phyloP scores from a whole-genome alignment of 1,140 invertebrate species.

The Nixonia krombeini region DNA sequence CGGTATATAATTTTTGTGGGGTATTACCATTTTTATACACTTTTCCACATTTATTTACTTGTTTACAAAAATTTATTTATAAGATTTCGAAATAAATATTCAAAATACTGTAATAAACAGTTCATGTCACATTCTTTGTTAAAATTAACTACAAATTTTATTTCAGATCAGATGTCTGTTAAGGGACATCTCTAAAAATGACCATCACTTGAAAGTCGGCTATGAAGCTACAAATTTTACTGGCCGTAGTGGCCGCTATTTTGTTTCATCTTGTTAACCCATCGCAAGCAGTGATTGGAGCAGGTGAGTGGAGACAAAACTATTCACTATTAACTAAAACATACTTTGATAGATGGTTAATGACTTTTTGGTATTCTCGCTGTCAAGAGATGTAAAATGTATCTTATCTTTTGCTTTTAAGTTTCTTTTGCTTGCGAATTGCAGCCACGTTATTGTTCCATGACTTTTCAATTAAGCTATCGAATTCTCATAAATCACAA shows the following conservation, averaged over 20 bases:
- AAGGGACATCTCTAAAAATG: conserved; percentile 44
- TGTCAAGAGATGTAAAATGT: not conserved
- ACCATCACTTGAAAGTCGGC: conserved; percentile 65
- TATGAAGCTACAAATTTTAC: conserved; percentile 64
- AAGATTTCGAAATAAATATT: no score
- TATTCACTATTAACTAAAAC: not conserved
- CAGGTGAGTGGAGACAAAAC: conserved; percentile 34
- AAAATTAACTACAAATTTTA: no score
- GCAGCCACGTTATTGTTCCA: conserved; percentile 55
- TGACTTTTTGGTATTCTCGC: not conserved
- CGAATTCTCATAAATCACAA: conserved; percentile 59
- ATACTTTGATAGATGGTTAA: not conserved
- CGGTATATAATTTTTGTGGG: no score
- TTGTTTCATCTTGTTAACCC: conserved; percentile 59
- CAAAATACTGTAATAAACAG: not conserved
- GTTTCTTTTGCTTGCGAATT: conserved; percentile 29
- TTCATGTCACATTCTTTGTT: no score
- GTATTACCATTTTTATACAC: no score
- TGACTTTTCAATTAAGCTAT: conserved; percentile 66
- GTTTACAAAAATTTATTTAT: no score
- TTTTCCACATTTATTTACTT: no score
- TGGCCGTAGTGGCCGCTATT: conserved; percentile 66
- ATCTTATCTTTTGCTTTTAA: conserved; percentile 9
- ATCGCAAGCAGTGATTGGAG: conserved; percentile 41
- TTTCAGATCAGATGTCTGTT: conserved; percentile 6